phyloP scores from a whole-genome alignment of 1,140 invertebrate genomes.

The Apis cerana region DNA sequence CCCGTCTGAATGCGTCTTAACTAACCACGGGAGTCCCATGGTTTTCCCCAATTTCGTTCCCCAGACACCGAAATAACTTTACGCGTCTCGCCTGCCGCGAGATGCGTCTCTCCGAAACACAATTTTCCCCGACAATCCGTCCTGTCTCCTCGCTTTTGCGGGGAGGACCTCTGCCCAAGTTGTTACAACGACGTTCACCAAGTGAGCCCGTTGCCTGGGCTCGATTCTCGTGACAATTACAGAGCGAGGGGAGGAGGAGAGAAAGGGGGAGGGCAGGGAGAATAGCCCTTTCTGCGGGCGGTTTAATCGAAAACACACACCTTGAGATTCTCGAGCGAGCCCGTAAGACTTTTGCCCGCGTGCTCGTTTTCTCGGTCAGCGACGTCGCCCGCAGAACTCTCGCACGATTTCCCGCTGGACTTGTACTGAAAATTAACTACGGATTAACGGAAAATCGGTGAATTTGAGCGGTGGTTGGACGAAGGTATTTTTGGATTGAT shows the following conservation, averaged over 20 bases:
- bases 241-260: neutral
- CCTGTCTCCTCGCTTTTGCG: neutral
- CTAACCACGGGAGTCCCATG: constrained; percentile 21
- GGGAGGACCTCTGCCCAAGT: neutral
- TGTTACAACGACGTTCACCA: constrained; percentile 4
- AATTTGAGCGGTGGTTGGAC: neutral
- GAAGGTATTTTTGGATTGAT: too few species aligned
- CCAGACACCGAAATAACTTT: constrained; percentile 40
- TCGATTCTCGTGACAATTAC: constrained; percentile 41
- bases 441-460: constrained; percentile 63
- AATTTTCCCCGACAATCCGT: constrained; percentile 35
- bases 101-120: constrained; percentile 9
- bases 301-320: constrained; percentile 53
- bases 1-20: constrained; percentile 36
- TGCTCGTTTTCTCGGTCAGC: constrained; percentile 40
- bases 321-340: constrained; percentile 66
- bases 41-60: constrained; percentile 29
- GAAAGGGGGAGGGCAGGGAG: neutral
- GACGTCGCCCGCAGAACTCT: constrained; percentile 36
- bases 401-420: constrained; percentile 39
- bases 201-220: constrained; percentile 12
- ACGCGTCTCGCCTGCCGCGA: constrained; percentile 25
- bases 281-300: too few species aligned
- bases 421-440: constrained; percentile 70
- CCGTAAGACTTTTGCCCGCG: constrained; percentile 1